Evolutionary conservation across 2,888 invertebrate species (phyloP).

Genomic region (Phyto melanocephala): DNA sequence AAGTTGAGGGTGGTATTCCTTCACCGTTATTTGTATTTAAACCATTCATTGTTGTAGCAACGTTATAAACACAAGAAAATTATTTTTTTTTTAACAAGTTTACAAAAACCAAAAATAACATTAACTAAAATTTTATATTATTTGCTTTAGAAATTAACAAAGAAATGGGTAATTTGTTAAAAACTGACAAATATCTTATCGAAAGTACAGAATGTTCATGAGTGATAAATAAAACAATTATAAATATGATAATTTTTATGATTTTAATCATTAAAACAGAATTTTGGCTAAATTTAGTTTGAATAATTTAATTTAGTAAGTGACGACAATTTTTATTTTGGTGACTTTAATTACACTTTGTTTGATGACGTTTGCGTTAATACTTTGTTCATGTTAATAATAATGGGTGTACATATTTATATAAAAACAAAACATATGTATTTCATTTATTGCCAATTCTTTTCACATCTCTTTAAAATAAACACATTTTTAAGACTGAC

Average conservation of each 20-base stretch:
- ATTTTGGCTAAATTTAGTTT: too few species aligned
- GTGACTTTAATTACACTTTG: too few species aligned
- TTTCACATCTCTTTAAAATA: neutral
- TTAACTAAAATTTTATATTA: neutral
- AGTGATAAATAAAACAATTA: too few species aligned
- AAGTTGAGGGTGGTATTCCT: conserved; percentile 1
- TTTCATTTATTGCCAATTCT: conserved; percentile 1
- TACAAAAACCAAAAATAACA: neutral
- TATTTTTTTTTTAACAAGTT: neutral
- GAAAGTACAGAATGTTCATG: too few species aligned
- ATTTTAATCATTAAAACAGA: too few species aligned
- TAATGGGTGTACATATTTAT: conserved; percentile 13
- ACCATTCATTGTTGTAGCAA: conserved; percentile 36
- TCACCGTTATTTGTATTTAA: conserved; percentile 29
- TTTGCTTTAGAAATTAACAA: neutral
- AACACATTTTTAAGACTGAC: conserved; percentile 12
- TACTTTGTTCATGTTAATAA: neutral
- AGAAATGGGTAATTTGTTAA: neutral
- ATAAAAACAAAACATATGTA: too few species aligned
- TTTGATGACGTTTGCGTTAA: too few species aligned
- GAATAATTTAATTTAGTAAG: too few species aligned
- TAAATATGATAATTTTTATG: too few species aligned
- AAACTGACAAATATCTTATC: too few species aligned
- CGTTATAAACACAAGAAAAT: neutral
- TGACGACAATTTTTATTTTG: too few species aligned